A percentile compares a stretch with the other conserved stretches of the same genome.
phyloP scores from a whole-genome alignment of 2,113 vertebrate species.

The Alectura lathami region DNA sequence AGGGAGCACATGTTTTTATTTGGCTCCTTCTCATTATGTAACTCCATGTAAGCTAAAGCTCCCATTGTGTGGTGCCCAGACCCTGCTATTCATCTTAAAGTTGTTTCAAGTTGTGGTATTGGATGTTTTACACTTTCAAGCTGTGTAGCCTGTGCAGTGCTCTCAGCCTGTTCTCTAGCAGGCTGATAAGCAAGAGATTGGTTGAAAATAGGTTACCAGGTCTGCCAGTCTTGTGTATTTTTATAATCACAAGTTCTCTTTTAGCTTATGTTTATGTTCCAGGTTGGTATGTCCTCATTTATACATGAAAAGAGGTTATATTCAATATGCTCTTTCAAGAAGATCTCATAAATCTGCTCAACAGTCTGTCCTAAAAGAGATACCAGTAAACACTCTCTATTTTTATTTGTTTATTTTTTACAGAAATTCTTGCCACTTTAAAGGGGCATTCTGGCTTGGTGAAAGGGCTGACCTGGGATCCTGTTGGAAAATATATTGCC shows the following conservation, averaged over 20 bases:
- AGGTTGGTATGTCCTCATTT: background rate
- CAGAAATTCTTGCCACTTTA: constrained; percentile 93
- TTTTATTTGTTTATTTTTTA: background rate
- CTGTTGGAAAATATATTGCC: constrained; percentile 96
- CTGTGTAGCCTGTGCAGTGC: background rate
- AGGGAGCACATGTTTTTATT: background rate
- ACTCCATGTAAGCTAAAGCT: background rate
- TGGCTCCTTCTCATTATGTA: background rate
- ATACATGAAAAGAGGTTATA: background rate
- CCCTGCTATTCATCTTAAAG: background rate
- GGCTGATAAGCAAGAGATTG: background rate
- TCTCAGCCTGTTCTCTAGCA: background rate
- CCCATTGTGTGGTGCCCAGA: background rate
- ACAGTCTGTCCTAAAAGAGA: background rate
- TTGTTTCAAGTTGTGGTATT: background rate
- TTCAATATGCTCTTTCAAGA: background rate
- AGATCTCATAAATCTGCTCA: background rate
- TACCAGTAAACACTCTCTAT: background rate
- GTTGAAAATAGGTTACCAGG: background rate
- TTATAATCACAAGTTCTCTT: background rate
- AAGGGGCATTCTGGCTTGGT: constrained; percentile 95
- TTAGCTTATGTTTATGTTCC: background rate
- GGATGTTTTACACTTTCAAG: background rate
- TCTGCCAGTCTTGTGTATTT: background rate
- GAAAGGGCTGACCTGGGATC: constrained; percentile 98